These are phyloP conservation scores for Drosophila lini DNA, from an alignment of 1,140 invertebrate species.

Conservation along the genomic window DNA sequence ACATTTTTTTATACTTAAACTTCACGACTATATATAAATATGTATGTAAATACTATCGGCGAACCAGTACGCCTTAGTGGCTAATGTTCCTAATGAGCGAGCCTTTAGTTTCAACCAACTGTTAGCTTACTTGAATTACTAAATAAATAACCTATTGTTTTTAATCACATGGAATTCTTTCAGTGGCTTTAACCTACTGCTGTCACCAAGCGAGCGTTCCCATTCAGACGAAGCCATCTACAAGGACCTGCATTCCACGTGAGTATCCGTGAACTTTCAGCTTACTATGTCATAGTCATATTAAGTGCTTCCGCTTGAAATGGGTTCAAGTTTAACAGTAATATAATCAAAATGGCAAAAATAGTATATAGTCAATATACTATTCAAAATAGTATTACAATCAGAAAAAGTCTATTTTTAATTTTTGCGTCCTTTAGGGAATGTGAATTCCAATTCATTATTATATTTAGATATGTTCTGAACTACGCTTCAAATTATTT, in stretches of 20 bases:
- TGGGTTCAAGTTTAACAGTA: too few relatives aligned
- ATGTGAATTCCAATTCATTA: neutral
- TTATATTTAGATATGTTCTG: neutral
- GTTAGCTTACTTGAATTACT: too few relatives aligned
- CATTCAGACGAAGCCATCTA: conserved; percentile 93
- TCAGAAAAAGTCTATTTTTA: neutral
- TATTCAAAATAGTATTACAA: neutral
- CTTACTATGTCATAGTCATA: conserved; percentile 27
- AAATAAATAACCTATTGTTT: neutral
- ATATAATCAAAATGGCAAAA: too few relatives aligned
- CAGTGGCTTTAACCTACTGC: conserved; percentile 90
- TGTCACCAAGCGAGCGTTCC: conserved; percentile 85
- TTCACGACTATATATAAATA: too few relatives aligned
- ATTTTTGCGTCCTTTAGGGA: neutral
- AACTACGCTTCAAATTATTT: neutral
- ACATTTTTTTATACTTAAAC: too few relatives aligned
- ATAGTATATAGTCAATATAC: neutral
- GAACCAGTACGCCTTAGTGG: too few relatives aligned
- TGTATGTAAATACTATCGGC: too few relatives aligned
- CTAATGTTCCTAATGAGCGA: too few relatives aligned
- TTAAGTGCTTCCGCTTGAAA: conserved; percentile 17
- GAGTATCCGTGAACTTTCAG: conserved; percentile 82
- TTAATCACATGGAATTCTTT: conserved; percentile 42
- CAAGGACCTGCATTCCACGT: conserved; percentile 91
- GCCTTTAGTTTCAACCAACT: too few relatives aligned